Percentiles rank a stretch among this genome's conserved stretches.
Evolutionary conservation across 1,140 invertebrate species (phyloP).

Genomic region (Anoplophora glabripennis): DNA sequence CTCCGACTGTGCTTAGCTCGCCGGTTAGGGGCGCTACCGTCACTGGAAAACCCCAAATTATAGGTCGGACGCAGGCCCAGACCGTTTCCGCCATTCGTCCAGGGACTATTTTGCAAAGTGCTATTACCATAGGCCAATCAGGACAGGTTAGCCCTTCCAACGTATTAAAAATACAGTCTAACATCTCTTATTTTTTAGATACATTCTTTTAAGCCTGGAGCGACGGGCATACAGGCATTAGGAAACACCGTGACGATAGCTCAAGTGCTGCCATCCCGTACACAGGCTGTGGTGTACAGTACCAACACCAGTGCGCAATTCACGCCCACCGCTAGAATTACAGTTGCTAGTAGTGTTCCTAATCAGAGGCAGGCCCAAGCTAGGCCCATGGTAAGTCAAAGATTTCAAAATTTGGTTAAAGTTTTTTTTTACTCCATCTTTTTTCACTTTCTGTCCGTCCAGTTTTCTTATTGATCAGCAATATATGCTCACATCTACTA

Average conservation of each 20-base stretch:
- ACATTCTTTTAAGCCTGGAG: constrained; percentile 42
- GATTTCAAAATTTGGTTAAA: too few species aligned
- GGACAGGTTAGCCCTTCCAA: constrained; percentile 13
- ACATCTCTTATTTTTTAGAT: constrained; percentile 29
- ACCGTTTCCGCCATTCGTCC: constrained; percentile 37
- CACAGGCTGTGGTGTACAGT: constrained; percentile 47
- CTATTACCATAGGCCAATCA: constrained; percentile 42
- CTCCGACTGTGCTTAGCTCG: constrained; percentile 42
- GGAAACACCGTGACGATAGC: constrained; percentile 43
- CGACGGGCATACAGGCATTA: constrained; percentile 39
- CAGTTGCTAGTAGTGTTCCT: constrained; percentile 35
- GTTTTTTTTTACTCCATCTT: constrained; percentile 6
- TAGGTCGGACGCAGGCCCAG: constrained; percentile 39
- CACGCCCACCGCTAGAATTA: constrained; percentile 38
- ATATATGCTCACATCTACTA: too few species aligned
- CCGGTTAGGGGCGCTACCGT: constrained; percentile 42
- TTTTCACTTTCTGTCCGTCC: too few species aligned
- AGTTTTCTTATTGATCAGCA: too few species aligned
- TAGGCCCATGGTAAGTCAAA: constrained; percentile 32
- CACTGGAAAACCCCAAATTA: constrained; percentile 38
- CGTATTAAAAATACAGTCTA: constrained; percentile 3
- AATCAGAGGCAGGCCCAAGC: constrained; percentile 34
- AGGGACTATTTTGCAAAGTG: constrained; percentile 43
- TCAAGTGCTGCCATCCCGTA: constrained; percentile 43
- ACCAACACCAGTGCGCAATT: constrained; percentile 39